Conservation (phyloP, 2,888 invertebrate species). For the Chrysolina haemoptera region DNA sequence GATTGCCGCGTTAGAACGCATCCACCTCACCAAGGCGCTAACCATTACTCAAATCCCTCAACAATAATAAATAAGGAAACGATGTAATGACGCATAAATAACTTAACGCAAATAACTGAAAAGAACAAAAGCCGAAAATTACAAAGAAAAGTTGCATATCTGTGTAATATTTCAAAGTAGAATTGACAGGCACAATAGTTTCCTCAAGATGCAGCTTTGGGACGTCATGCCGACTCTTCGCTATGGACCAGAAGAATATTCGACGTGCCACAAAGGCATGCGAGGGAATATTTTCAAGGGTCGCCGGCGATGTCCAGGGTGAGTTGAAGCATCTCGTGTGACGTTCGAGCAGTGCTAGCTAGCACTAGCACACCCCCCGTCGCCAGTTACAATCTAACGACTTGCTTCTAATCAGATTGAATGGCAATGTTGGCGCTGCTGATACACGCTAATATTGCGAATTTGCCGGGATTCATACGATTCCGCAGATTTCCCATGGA, state of each 20-base stretch:
- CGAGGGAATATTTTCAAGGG: slow-evolving; percentile 45
- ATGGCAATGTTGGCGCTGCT: slow-evolving; percentile 18
- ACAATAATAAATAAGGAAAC: slow-evolving; percentile 11
- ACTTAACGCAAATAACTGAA: slow-evolving; percentile 31
- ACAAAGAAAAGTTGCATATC: slow-evolving; percentile 50
- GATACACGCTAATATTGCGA: slow-evolving; percentile 24
- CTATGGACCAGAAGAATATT: slow-evolving; percentile 50
- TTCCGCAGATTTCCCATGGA: neutral
- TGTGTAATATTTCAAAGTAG: slow-evolving; percentile 66
- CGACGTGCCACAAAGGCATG: slow-evolving; percentile 33
- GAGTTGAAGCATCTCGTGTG: slow-evolving; percentile 64
- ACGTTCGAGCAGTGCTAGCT: slow-evolving; percentile 61
- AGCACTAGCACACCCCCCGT: slow-evolving; percentile 62
- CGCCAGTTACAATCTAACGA: slow-evolving; percentile 60
- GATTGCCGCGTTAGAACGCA: neutral
- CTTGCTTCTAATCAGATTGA: slow-evolving; percentile 64
- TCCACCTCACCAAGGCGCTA: slow-evolving; percentile 20
- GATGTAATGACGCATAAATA: slow-evolving; percentile 38
- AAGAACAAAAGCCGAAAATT: slow-evolving; percentile 37
- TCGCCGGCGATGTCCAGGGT: slow-evolving; percentile 63
- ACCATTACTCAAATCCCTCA: slow-evolving; percentile 12
- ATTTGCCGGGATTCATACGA: slow-evolving; percentile 10
- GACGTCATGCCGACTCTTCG: slow-evolving; percentile 62
- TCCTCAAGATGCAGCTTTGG: slow-evolving; percentile 67
- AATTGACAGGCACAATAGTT: slow-evolving; percentile 68